Base-by-base conservation (phyloP, 2,113 vertebrate species). In the Hemibates koningsi region DNA sequence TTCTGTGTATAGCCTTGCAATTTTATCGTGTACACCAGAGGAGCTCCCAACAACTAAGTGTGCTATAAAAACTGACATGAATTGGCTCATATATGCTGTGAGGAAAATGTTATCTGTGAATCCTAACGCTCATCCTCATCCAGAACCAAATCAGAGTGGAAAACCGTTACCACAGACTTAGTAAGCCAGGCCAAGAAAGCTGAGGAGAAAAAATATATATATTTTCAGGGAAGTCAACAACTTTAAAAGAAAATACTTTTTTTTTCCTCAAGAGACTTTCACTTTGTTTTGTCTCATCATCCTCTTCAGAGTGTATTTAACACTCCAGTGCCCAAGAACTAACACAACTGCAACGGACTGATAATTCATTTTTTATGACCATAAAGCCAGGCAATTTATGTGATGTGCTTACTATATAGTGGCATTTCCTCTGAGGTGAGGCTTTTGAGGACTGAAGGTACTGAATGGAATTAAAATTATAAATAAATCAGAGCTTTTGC, bases 321-420 rank as follows among this genome's bases (percentile, higher is more conserved):
- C 86, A 93, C 90, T 84, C 86, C 88, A 83, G 48, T 78, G 78
- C 88, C 71, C 90, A 87, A 89, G 85, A 91, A 89, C 90, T 29
- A 86, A 85, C 90, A 81, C 82, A 16, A 83, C 83, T 88, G 90
- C 87, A 81, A 82, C 54, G 16, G 50, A 82, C 88, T 94, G 86
- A 95, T 93, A 92, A 94, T 94, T 93, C 71, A 85, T 92, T 93
- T 91, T 91, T 93, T 83, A 85, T 91, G 73, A 90, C 86, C 80
- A 85, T 92, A 89, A 94, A 92, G 80, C 86, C 71, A 21, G 86
- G 16, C 76, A 24, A 88, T 93, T 93, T 89, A 89, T 93, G 84
- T 66, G 82, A 90, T 54, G 36, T 24, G 76, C 54, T 85, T 92
- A 81, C 86, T 86, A 88, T 90, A 86, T 80, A 63, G 81, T 57